Evolutionary conservation across 2,797 vertebrate genomes (phyloP).

Genomic region (Eospalax fontanierii): DNA sequence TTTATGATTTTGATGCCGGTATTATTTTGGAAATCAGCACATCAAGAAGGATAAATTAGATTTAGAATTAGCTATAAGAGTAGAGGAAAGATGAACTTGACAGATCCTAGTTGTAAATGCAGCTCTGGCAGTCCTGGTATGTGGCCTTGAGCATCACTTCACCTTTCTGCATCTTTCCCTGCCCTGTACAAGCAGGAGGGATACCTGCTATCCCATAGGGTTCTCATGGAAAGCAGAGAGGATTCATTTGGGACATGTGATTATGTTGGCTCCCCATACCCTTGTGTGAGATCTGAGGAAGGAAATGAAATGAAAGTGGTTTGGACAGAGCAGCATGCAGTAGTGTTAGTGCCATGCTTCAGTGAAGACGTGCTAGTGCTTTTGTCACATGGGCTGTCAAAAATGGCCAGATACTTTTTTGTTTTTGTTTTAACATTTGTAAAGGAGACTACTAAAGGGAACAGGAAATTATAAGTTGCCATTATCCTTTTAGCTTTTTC

Average conservation of each 20-base stretch:
- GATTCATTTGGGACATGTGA: not conserved
- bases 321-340: not conserved
- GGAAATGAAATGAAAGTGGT: no score
- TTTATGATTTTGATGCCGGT: slow-evolving; percentile 43
- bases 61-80: slow-evolving; percentile 2
- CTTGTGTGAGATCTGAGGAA: not conserved
- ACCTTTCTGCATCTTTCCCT: not conserved
- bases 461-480: slow-evolving; percentile 4
- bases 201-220: not conserved
- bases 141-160: slow-evolving; percentile 16
- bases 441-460: not conserved
- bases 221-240: not conserved
- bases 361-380: not conserved
- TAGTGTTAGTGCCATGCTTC: not conserved
- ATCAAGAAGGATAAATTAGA: slow-evolving; percentile 6
- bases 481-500: slow-evolving; percentile 47
- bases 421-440: not conserved
- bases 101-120: not conserved
- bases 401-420: slow-evolving; percentile 3
- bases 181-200: not conserved
- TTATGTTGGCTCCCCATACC: not conserved
- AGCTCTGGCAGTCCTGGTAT: not conserved
- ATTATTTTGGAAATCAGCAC: slow-evolving; percentile 21
- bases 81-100: not conserved
- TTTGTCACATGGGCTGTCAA: not conserved